Percentiles rank a stretch among this genome's conserved stretches.
These are phyloP conservation scores for Lithosia quadra DNA, from an alignment of 2,888 invertebrate genomes.

Conservation along the genomic window DNA sequence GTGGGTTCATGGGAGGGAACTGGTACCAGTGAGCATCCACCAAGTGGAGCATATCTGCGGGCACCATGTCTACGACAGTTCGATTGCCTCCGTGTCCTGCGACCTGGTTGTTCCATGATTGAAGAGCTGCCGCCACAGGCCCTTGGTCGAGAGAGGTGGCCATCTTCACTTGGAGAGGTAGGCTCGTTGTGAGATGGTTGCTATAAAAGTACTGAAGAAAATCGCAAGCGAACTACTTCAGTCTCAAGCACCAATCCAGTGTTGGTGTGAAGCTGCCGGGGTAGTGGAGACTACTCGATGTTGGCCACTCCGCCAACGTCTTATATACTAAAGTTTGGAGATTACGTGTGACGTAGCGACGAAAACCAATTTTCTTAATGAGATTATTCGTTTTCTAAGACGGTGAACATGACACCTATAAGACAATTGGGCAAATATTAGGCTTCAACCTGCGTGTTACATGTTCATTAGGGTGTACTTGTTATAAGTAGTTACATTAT, in stretches of 20 bases:
- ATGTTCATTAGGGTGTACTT: constrained; percentile 11
- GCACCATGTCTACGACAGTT: constrained; percentile 94
- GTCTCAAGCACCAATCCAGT: constrained; percentile 81
- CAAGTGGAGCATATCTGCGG: constrained; percentile 91
- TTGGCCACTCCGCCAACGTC: constrained; percentile 52
- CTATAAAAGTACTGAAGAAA: constrained; percentile 85
- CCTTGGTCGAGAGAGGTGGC: constrained; percentile 75
- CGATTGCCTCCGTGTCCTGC: constrained; percentile 87
- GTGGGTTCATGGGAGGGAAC: constrained; percentile 95
- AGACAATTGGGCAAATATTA: constrained; percentile 20
- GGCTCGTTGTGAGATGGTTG: constrained; percentile 76
- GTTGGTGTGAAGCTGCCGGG: constrained; percentile 69
- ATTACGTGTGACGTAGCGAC: constrained; percentile 72
- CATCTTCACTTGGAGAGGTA: constrained; percentile 53
- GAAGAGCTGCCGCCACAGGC: constrained; percentile 79
- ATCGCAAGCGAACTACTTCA: constrained; percentile 87
- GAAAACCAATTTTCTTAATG: constrained; percentile 84
- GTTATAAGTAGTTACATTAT: constrained; percentile 1
- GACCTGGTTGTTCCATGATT: constrained; percentile 80
- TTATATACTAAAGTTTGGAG: constrained; percentile 76
- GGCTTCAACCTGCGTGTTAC: constrained; percentile 15
- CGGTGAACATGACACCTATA: constrained; percentile 49
- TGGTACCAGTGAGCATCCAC: constrained; percentile 95
- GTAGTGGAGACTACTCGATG: constrained; percentile 82
- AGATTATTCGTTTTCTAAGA: constrained; percentile 78